Evolutionary conservation across 2,888 invertebrate genomes (phyloP).

Genomic region (Euplexia lucipara): DNA sequence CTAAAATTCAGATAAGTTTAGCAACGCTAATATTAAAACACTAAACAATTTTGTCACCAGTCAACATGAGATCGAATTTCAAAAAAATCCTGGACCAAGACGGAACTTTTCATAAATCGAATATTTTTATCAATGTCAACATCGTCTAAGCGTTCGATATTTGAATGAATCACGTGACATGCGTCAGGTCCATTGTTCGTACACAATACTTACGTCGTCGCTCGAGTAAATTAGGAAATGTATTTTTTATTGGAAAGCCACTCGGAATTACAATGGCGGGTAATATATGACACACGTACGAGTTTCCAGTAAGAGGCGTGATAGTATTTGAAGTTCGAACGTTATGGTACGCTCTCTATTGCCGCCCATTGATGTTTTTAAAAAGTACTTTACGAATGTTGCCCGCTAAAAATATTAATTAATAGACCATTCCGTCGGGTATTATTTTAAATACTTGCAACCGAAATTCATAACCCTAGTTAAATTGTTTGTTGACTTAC

Average conservation of each 20-base stretch:
- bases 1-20: not conserved
- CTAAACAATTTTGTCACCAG: no score
- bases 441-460: constrained; percentile 15
- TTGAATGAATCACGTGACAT: constrained; percentile 88
- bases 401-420: constrained; percentile 53
- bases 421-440: constrained; percentile 34
- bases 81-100: constrained; percentile 32
- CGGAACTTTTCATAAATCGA: constrained; percentile 63
- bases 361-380: constrained; percentile 59
- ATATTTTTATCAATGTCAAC: constrained; percentile 64
- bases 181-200: constrained; percentile 88
- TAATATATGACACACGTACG: constrained; percentile 82
- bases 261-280: constrained; percentile 86
- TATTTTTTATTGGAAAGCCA: constrained; percentile 88
- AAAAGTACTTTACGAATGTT: constrained; percentile 56
- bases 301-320: constrained; percentile 83
- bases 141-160: constrained; percentile 75
- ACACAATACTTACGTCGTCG: constrained; percentile 80
- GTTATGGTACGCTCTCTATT: constrained; percentile 68
- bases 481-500: constrained; percentile 61
- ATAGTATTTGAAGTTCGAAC: constrained; percentile 80
- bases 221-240: constrained; percentile 89
- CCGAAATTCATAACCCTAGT: constrained; percentile 36
- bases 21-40: not conserved
- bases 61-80: constrained; percentile 38